Conservation (phyloP, 2,888 invertebrate species). For the Eupithecia subfuscata region DNA sequence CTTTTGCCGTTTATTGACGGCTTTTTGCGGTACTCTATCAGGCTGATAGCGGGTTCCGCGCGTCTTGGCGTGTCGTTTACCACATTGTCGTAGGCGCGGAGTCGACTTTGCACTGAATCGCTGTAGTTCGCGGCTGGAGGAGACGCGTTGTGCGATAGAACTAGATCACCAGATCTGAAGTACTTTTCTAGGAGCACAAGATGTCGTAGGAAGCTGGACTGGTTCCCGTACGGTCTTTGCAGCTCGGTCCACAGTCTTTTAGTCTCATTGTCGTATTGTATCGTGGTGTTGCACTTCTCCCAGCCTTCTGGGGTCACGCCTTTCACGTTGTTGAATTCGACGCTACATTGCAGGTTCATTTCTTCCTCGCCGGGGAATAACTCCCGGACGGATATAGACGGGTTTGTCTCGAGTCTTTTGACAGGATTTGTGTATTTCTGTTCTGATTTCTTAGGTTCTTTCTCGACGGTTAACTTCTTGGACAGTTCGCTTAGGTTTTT, state of each 20-base stretch:
- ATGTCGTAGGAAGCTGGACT: conserved; percentile 93
- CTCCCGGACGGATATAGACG: conserved; percentile 92
- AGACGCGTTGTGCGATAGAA: conserved; percentile 88
- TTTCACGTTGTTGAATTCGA: conserved; percentile 88
- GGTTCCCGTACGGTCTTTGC: conserved; percentile 94
- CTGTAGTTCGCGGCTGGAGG: conserved; percentile 91
- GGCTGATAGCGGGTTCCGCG: conserved; percentile 64
- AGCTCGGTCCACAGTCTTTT: conserved; percentile 91
- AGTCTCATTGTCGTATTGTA: conserved; percentile 93
- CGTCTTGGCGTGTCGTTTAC: conserved; percentile 63
- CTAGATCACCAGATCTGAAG: conserved; percentile 91
- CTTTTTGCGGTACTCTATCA: conserved; percentile 77
- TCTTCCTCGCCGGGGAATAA: conserved; percentile 93
- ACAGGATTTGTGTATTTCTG: conserved; percentile 84
- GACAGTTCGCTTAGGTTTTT: conserved; percentile 79
- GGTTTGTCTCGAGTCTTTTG: conserved; percentile 88
- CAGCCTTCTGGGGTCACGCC: conserved; percentile 92
- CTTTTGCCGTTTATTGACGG: conserved; percentile 76
- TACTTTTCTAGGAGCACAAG: conserved; percentile 92
- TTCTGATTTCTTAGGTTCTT: conserved; percentile 75
- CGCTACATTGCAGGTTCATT: conserved; percentile 89
- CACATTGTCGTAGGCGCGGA: conserved; percentile 90
- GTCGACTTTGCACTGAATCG: conserved; percentile 90
- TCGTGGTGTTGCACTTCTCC: conserved; percentile 91
- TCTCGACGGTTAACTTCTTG: conserved; percentile 69